Evolutionary conservation across 2,797 vertebrate genomes (phyloP).

Genomic region (Gambusia yucatana): DNA sequence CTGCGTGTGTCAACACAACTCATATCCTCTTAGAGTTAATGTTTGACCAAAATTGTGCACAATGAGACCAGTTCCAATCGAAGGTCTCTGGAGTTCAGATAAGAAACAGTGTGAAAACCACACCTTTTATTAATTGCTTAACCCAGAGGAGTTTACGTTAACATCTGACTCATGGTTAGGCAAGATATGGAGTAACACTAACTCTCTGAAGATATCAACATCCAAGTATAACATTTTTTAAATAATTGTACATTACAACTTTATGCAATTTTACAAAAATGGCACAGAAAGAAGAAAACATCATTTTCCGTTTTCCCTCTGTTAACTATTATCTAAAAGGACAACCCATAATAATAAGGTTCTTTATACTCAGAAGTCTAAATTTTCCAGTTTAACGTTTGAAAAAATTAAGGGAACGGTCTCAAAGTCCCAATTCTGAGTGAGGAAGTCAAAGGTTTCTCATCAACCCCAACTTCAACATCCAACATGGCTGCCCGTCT

Average conservation of each 20-base stretch:
- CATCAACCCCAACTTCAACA: neutral
- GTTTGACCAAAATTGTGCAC: constrained; percentile 46
- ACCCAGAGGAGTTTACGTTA: constrained; percentile 9
- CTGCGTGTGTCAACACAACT: constrained; percentile 12
- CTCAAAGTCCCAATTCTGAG: neutral
- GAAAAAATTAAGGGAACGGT: neutral
- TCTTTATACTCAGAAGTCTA: neutral
- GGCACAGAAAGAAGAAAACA: neutral
- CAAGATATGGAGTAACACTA: constrained; percentile 17
- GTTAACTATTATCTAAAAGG: neutral
- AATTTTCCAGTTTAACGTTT: neutral
- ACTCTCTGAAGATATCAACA: neutral
- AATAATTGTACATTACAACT: neutral
- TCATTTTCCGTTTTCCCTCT: neutral
- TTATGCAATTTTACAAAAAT: neutral
- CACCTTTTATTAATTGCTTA: constrained; percentile 15
- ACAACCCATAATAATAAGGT: neutral
- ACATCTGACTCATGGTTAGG: constrained; percentile 5
- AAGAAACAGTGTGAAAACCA: constrained; percentile 23
- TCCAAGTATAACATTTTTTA: neutral
- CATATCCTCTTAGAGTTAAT: constrained; percentile 37
- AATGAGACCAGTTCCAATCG: neutral
- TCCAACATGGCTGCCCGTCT: neutral
- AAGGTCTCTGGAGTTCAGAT: constrained; percentile 20
- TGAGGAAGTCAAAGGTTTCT: neutral